A percentile compares a stretch with the other conserved stretches of the same genome.
Conservation (phyloP, 1,140 invertebrate species). For the Conus betulinus region DNA sequence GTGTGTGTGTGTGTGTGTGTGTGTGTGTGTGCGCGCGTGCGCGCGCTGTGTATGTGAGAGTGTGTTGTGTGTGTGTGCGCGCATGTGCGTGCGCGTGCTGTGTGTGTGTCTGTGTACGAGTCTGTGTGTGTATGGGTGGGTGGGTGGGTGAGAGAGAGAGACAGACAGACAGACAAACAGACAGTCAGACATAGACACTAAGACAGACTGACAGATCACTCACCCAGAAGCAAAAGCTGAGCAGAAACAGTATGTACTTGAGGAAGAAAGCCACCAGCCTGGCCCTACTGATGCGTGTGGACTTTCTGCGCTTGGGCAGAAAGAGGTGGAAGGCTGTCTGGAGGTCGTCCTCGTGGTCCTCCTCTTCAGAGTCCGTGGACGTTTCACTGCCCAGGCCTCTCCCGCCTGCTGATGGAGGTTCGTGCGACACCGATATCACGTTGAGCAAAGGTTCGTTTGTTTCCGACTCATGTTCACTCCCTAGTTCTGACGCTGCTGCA, state of each 20-base stretch:
- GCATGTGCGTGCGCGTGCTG: too few relatives aligned
- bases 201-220: constrained; percentile 34
- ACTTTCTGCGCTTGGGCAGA: background rate
- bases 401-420: background rate
- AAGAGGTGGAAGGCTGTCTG: background rate
- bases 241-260: constrained; percentile 63
- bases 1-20: too few relatives aligned
- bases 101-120: too few relatives aligned
- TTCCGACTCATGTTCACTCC: background rate
- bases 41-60: too few relatives aligned
- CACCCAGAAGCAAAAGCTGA: constrained; percentile 67
- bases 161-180: background rate
- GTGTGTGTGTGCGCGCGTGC: too few relatives aligned
- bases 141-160: too few relatives aligned
- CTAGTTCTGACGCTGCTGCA: background rate
- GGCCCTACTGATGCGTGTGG: background rate
- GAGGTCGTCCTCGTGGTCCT: background rate
- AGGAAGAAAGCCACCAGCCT: constrained; percentile 35
- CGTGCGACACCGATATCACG: background rate
- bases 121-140: too few relatives aligned
- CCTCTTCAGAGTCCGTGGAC: background rate
- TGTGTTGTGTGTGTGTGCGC: too few relatives aligned
- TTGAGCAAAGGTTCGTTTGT: background rate
- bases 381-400: background rate
- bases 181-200: background rate